Evolutionary conservation across 1,140 invertebrate species (phyloP).

Genomic region (Conopomorpha cramerella): DNA sequence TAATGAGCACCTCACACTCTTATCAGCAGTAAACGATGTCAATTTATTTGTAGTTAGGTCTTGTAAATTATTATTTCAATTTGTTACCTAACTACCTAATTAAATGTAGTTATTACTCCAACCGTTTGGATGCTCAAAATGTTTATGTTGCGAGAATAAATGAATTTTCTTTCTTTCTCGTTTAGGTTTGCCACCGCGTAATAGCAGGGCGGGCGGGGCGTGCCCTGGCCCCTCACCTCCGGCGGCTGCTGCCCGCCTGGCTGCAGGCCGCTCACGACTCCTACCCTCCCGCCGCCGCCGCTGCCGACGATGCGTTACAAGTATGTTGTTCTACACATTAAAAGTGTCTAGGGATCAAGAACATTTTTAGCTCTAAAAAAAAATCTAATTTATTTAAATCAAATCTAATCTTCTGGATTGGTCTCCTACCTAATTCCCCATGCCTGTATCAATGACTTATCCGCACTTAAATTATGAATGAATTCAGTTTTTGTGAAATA

Average conservation of each 20-base stretch:
- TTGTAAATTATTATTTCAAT: too few species aligned
- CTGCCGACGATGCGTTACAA: constrained; percentile 13
- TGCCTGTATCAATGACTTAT: too few species aligned
- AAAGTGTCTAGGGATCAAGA: not conserved
- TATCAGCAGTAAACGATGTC: too few species aligned
- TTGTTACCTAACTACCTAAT: too few species aligned
- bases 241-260: constrained; percentile 30
- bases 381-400: not conserved
- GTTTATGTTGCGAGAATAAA: too few species aligned
- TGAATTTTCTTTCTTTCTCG: too few species aligned
- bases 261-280: constrained; percentile 30
- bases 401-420: not conserved
- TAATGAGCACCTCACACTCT: too few species aligned
- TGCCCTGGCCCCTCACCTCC: constrained; percentile 19
- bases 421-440: too few species aligned
- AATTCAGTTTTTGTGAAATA: not conserved
- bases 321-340: constrained; percentile 6
- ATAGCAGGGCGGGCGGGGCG: constrained; percentile 20
- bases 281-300: constrained; percentile 21
- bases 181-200: constrained; percentile 25
- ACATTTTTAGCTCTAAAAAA: not conserved
- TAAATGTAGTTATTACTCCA: too few species aligned
- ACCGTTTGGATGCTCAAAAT: too few species aligned
- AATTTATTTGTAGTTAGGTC: too few species aligned
- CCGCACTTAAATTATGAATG: not conserved